phyloP scores from a whole-genome alignment of 2,888 invertebrate species.

The Brachyptera risi region DNA sequence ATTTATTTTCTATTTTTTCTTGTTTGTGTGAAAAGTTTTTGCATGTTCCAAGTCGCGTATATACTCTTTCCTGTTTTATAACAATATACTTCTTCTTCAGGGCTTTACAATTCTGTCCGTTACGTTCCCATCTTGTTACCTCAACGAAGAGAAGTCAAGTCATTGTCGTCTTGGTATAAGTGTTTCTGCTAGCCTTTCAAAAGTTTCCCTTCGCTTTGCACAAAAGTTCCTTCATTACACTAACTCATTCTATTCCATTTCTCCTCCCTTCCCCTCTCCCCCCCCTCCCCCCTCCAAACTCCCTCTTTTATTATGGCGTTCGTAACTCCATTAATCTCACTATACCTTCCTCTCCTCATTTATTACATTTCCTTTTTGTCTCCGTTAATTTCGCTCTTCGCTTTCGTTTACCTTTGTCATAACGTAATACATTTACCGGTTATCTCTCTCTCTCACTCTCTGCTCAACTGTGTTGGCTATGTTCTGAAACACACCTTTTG shows the following conservation, averaged over 20 bases:
- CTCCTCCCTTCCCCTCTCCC: too few species aligned
- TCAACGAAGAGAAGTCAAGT: constrained; percentile 8
- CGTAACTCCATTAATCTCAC: constrained; percentile 21
- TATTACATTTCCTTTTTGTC: constrained; percentile 24
- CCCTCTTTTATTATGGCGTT: constrained; percentile 18
- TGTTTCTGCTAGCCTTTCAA: constrained; percentile 26
- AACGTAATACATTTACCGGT: constrained; percentile 24
- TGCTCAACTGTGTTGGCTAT: too few species aligned
- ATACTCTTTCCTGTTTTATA: not conserved
- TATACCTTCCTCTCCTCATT: constrained; percentile 19
- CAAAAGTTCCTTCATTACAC: constrained; percentile 22
- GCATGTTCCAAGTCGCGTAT: not conserved
- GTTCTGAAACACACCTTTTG: too few species aligned
- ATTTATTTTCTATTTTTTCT: not conserved
- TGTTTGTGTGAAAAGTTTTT: not conserved
- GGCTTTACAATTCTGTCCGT: not conserved
- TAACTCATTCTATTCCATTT: constrained; percentile 7
- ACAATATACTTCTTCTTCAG: not conserved
- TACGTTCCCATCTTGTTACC: not conserved
- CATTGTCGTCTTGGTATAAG: constrained; percentile 23
- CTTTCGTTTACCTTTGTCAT: constrained; percentile 24
- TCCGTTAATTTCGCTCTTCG: constrained; percentile 21
- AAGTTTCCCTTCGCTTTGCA: constrained; percentile 21
- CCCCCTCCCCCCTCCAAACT: too few species aligned
- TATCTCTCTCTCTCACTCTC: too few species aligned